These are phyloP conservation scores for Drosophila nannoptera DNA, from an alignment of 1,140 invertebrate genomes.

Conservation along the genomic window DNA sequence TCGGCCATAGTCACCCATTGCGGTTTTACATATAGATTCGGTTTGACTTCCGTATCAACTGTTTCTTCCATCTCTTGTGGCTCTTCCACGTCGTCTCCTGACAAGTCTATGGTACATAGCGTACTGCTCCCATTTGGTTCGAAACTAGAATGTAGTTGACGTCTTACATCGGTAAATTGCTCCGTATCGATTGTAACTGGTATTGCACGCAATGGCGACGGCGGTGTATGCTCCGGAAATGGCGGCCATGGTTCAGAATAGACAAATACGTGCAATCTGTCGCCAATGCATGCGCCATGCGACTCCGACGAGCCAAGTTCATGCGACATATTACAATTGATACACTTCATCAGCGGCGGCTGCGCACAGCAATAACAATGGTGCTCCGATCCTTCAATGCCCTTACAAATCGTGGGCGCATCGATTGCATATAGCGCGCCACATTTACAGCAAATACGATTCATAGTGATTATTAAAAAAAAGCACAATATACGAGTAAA, in stretches of 20 bases:
- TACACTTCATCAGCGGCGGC: constrained; percentile 33
- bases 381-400: neutral
- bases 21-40: neutral
- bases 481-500: neutral
- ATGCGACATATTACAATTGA: constrained; percentile 24
- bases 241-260: constrained; percentile 31
- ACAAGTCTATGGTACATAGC: neutral
- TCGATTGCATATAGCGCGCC: neutral
- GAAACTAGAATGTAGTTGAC: too few relatives aligned
- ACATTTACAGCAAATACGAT: constrained; percentile 35
- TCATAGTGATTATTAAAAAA: neutral
- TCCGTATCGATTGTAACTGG: neutral
- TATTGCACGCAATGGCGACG: neutral
- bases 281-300: constrained; percentile 10
- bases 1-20: constrained; percentile 26
- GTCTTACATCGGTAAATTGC: too few relatives aligned
- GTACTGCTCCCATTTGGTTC: neutral
- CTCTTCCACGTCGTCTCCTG: neutral
- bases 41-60: neutral
- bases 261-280: constrained; percentile 25
- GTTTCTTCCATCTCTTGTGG: neutral
- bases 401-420: neutral
- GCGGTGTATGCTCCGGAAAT: constrained; percentile 12
- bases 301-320: neutral
- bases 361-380: constrained; percentile 44